These are phyloP conservation scores for Rhabdornis inornatus DNA, from an alignment of 2,113 vertebrate species.

Conservation along the genomic window DNA sequence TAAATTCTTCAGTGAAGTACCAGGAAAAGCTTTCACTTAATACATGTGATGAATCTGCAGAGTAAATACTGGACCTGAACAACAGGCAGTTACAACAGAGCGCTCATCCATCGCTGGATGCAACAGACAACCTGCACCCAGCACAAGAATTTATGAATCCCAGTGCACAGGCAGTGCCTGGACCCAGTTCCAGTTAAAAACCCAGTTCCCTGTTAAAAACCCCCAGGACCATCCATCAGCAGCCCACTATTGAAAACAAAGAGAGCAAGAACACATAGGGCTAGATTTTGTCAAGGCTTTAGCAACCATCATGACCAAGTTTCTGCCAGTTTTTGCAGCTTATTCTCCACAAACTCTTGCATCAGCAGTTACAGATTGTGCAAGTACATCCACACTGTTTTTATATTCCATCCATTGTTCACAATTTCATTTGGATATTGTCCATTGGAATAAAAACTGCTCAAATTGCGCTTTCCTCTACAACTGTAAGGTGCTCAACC, in stretches of 20 bases:
- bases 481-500: neutral
- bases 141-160: neutral
- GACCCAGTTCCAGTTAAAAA: neutral
- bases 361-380: rapidly evolving
- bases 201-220: neutral
- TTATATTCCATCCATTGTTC: neutral
- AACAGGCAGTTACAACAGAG: neutral
- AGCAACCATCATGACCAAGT: neutral
- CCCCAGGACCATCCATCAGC: neutral
- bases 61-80: neutral
- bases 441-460: neutral
- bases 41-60: neutral
- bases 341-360: neutral
- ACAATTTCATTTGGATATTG: neutral
- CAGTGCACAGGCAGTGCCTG: neutral
- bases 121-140: neutral
- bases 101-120: neutral
- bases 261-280: neutral
- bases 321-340: neutral
- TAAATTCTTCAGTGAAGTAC: neutral
- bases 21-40: neutral
- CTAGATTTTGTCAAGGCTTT: neutral
- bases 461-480: neutral
- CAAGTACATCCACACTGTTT: neutral
- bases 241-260: neutral